Conservation (phyloP, 2,797 vertebrate genomes). For the Rhynchotus rufescens region DNA sequence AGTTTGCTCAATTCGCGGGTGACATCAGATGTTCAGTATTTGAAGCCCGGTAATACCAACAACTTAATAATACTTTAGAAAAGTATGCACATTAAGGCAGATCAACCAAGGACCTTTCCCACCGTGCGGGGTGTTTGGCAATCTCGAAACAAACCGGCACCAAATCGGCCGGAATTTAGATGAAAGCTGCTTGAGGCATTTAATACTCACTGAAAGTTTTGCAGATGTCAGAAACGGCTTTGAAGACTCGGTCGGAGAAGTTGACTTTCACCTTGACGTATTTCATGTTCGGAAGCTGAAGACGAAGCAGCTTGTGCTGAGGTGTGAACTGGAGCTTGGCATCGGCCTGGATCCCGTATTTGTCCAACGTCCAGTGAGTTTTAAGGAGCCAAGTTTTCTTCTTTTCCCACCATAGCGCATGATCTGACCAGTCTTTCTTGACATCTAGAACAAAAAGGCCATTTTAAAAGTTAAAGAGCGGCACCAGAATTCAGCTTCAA, state of each 20-base stretch:
- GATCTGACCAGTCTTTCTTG: conserved; percentile 99
- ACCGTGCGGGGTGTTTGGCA: rapidly evolving
- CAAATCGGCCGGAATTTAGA: neutral
- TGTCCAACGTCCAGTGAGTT: conserved; percentile 99
- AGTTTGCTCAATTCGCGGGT: neutral
- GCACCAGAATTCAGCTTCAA: neutral
- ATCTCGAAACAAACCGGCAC: too few relatives aligned
- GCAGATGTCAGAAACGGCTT: conserved; percentile 98
- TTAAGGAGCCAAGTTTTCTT: conserved; percentile 98
- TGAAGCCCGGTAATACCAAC: neutral
- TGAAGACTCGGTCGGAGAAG: conserved; percentile 99
- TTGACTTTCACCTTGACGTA: conserved; percentile 99
- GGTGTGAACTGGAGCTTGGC: conserved; percentile 97
- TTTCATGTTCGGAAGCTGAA: conserved; percentile 99
- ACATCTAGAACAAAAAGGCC: conserved; percentile 85
- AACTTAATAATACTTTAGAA: neutral
- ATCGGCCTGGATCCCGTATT: conserved; percentile 98
- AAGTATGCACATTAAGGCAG: neutral
- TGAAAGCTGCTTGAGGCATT: neutral
- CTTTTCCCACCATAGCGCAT: conserved; percentile 99
- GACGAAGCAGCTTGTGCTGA: conserved; percentile 96
- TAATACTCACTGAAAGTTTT: conserved; percentile 98
- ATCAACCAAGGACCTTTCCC: rapidly evolving
- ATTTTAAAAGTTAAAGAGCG: neutral
- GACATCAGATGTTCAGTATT: neutral